Percentiles rank a stretch among this genome's conserved stretches.
phyloP scores from a whole-genome alignment of 2,113 vertebrate species.

The Mirounga angustirostris region DNA sequence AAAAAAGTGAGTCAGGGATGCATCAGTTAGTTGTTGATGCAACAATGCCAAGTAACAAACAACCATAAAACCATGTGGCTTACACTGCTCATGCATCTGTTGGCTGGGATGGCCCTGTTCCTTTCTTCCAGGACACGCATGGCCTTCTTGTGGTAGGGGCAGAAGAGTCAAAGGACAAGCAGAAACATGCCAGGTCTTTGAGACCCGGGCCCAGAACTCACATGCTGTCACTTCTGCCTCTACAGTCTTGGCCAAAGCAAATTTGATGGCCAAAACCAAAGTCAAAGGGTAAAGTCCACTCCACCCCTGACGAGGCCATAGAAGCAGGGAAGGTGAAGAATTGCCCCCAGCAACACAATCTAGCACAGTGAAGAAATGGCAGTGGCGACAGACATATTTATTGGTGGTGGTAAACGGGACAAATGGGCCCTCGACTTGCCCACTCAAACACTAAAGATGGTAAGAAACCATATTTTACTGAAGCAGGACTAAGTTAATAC shows the following conservation, averaged over 20 bases:
- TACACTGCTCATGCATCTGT: not conserved
- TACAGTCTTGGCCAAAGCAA: not conserved
- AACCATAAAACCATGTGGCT: rapidly evolving
- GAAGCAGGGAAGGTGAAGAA: not conserved
- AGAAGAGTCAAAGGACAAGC: not conserved
- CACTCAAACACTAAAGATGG: not conserved
- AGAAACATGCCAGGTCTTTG: not conserved
- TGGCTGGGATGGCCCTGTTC: not conserved
- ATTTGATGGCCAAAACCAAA: not conserved
- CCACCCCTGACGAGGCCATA: not conserved
- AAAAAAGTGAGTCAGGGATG: not conserved
- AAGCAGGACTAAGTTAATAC: not conserved
- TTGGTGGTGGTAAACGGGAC: not conserved
- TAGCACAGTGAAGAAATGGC: too few species aligned
- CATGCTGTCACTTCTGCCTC: not conserved
- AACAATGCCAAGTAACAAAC: not conserved
- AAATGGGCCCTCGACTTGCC: rapidly evolving
- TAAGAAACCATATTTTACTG: not conserved
- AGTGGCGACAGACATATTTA: rapidly evolving
- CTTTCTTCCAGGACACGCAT: not conserved
- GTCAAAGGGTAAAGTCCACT: not conserved
- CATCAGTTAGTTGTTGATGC: not conserved
- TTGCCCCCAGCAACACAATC: not conserved
- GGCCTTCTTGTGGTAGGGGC: not conserved
- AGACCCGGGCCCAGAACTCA: not conserved